Conservation (phyloP, 2,113 vertebrate genomes). For the Strigops habroptila region DNA sequence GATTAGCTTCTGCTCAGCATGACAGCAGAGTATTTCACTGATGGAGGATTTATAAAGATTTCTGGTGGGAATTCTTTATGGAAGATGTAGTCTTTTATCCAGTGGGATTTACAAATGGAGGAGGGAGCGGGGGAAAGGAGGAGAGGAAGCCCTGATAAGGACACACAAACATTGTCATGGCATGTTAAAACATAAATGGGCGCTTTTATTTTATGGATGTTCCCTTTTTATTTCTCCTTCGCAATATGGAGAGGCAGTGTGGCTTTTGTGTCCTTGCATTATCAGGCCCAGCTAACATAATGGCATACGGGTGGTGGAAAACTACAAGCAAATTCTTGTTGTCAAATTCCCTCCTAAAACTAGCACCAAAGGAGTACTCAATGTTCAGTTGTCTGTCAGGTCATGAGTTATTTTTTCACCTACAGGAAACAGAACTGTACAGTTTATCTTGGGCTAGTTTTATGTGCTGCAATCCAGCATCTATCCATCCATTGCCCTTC, state of each 20-base stretch:
- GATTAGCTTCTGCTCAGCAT: slow-evolving; percentile 79
- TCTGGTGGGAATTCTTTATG: slow-evolving; percentile 80
- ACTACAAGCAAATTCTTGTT: slow-evolving; percentile 67
- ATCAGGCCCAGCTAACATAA: slow-evolving; percentile 31
- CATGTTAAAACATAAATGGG: slow-evolving; percentile 62
- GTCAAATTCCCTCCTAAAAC: slow-evolving; percentile 69
- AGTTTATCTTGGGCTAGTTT: slow-evolving; percentile 61
- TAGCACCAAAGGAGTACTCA: slow-evolving; percentile 63
- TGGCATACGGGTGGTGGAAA: slow-evolving; percentile 42
- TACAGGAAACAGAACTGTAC: slow-evolving; percentile 64
- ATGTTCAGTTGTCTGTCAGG: slow-evolving; percentile 58
- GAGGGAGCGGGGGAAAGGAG: not conserved
- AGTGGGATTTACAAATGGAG: slow-evolving; percentile 63
- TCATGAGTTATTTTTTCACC: slow-evolving; percentile 64
- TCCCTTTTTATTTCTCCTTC: slow-evolving; percentile 64
- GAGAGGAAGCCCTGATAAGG: slow-evolving; percentile 44
- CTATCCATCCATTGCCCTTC: slow-evolving; percentile 43
- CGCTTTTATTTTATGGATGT: slow-evolving; percentile 66
- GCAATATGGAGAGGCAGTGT: not conserved
- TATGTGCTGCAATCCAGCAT: slow-evolving; percentile 47
- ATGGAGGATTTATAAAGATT: slow-evolving; percentile 76
- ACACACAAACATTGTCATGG: slow-evolving; percentile 58
- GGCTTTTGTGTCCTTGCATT: slow-evolving; percentile 30
- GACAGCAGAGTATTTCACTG: slow-evolving; percentile 71
- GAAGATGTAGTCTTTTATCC: slow-evolving; percentile 72